These are phyloP conservation scores for Megatriorchis doriae DNA, from an alignment of 2,113 vertebrate species.

Conservation along the genomic window DNA sequence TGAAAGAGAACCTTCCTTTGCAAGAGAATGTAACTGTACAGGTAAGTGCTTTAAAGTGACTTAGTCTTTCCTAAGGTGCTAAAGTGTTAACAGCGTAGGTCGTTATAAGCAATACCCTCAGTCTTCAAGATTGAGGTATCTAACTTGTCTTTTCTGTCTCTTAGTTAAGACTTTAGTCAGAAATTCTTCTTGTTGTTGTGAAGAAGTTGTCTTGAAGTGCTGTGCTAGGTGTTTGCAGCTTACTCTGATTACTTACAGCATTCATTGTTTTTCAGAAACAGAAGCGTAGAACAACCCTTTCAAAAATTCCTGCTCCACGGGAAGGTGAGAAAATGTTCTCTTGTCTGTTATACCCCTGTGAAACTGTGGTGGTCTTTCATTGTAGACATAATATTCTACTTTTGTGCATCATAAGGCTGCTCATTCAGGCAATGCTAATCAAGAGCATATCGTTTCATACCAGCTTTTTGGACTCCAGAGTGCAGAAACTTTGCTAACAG, in stretches of 20 bases:
- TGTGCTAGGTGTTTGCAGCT: neutral
- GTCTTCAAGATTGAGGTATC: neutral
- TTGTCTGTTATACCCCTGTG: neutral
- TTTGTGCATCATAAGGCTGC: neutral
- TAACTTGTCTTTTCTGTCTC: neutral
- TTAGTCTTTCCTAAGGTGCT: neutral
- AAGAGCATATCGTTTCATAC: neutral
- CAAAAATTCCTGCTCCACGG: constrained; percentile 76
- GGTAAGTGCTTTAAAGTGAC: constrained; percentile 51
- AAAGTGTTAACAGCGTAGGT: neutral
- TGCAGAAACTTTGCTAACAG: neutral
- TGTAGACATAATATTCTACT: neutral
- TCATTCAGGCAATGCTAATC: neutral
- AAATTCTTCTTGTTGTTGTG: neutral
- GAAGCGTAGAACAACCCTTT: constrained; percentile 67
- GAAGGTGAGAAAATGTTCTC: constrained; percentile 63
- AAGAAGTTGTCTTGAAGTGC: neutral
- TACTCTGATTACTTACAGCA: neutral
- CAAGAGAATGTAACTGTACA: constrained; percentile 68
- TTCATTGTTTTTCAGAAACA: constrained; percentile 63
- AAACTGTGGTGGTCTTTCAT: neutral
- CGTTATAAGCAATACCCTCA: neutral
- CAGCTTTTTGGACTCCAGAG: neutral
- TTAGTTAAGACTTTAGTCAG: neutral
- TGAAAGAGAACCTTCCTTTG: constrained; percentile 70